Evolutionary conservation across 2,888 invertebrate species (phyloP).

Genomic region (Dendrolimus houi): DNA sequence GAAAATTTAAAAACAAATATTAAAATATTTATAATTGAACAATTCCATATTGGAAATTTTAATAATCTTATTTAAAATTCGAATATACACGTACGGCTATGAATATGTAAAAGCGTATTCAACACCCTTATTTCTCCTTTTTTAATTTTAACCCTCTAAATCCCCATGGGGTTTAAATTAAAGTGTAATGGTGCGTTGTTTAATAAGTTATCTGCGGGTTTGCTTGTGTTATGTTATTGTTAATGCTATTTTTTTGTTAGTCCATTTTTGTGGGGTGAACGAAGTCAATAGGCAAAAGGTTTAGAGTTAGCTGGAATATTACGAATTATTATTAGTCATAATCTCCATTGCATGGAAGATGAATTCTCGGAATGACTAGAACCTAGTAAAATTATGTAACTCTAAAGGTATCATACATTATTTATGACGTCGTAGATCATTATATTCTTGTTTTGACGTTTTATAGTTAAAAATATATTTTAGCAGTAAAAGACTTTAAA

Average conservation of each 20-base stretch:
- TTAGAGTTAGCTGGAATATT: not conserved
- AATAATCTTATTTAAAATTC: not conserved
- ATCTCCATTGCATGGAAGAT: too few relatives aligned
- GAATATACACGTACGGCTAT: conserved; percentile 29
- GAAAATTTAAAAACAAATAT: too few relatives aligned
- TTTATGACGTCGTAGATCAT: too few relatives aligned
- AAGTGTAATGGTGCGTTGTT: conserved; percentile 72
- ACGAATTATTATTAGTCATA: too few relatives aligned
- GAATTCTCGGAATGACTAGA: too few relatives aligned
- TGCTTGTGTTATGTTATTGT: conserved; percentile 59
- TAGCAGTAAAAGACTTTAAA: too few relatives aligned
- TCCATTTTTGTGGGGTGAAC: conserved; percentile 10
- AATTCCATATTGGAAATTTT: not conserved
- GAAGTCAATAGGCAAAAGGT: not conserved
- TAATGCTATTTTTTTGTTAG: conserved; percentile 63
- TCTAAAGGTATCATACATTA: too few relatives aligned
- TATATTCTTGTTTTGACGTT: too few relatives aligned
- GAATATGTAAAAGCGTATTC: conserved; percentile 58
- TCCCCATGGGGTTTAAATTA: conserved; percentile 68
- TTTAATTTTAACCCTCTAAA: conserved; percentile 57
- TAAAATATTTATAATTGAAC: too few relatives aligned
- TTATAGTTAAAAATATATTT: too few relatives aligned
- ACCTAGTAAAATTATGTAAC: too few relatives aligned
- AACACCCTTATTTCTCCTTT: conserved; percentile 45
- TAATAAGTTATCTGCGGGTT: conserved; percentile 72